Conservation (phyloP, 2,113 vertebrate genomes). For the Archocentrus centrarchus region DNA sequence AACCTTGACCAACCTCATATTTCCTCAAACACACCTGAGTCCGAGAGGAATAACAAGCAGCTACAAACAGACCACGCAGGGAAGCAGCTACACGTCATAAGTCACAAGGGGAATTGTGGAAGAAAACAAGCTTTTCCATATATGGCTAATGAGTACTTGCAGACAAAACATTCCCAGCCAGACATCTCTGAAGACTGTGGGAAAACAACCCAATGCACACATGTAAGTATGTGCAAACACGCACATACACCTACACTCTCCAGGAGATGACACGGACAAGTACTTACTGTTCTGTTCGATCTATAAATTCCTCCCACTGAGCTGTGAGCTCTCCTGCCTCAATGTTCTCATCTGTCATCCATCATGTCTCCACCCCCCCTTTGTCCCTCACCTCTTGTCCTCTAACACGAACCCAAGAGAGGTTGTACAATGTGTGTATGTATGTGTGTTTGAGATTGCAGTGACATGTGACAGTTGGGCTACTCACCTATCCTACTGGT, state of each 20-base stretch:
- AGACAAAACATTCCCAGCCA: conserved; percentile 37
- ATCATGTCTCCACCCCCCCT: conserved; percentile 47
- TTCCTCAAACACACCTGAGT: conserved; percentile 49
- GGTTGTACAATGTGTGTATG: not conserved
- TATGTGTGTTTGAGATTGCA: not conserved
- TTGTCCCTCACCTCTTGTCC: conserved; percentile 62
- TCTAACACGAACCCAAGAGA: conserved; percentile 53
- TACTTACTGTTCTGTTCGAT: conserved; percentile 57
- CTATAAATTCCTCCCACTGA: conserved; percentile 63
- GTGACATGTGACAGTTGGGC: conserved; percentile 8
- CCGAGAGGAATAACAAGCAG: conserved; percentile 49
- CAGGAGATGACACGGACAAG: conserved; percentile 44
- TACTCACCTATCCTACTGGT: not conserved
- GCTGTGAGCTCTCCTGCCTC: conserved; percentile 16
- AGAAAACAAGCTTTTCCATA: conserved; percentile 10
- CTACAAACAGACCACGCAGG: not conserved
- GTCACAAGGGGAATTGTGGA: conserved; percentile 9
- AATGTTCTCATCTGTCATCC: conserved; percentile 44
- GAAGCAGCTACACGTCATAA: not conserved
- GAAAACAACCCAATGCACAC: conserved; percentile 6
- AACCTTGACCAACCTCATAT: conserved; percentile 37
- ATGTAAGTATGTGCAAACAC: not conserved
- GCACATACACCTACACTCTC: conserved; percentile 2
- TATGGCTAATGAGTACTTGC: conserved; percentile 19
- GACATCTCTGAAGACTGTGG: not conserved